Conservation (phyloP, 2,113 vertebrate species). For the Cyanoramphus novaezelandiae region DNA sequence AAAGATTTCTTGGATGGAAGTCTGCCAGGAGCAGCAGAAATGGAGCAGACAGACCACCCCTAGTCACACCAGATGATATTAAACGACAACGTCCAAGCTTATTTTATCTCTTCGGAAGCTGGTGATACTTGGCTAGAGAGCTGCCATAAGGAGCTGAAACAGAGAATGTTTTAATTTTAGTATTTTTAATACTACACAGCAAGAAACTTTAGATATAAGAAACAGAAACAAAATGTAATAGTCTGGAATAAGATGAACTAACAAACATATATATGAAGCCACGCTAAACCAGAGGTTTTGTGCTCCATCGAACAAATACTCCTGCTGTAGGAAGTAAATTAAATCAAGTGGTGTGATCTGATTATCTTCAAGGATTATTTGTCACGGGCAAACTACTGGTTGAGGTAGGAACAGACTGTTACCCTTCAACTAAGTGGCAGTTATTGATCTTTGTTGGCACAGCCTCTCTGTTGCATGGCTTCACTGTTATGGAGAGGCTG, state of each 20-base stretch:
- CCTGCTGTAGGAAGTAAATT: conserved; percentile 10
- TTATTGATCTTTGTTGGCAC: conserved; percentile 42
- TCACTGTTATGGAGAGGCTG: neutral
- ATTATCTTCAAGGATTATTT: conserved; percentile 52
- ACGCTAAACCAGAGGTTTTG: neutral
- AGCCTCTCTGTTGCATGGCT: neutral
- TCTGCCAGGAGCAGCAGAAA: neutral
- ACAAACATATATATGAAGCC: neutral
- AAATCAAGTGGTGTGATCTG: conserved; percentile 37
- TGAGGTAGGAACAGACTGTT: conserved; percentile 38
- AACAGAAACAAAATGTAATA: conserved; percentile 5
- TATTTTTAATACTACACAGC: neutral
- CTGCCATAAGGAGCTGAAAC: neutral
- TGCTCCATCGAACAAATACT: conserved; percentile 25
- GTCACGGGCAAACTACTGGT: conserved; percentile 35
- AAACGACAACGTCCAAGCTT: neutral
- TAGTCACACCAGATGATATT: neutral
- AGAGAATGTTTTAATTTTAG: neutral
- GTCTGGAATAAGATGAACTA: neutral
- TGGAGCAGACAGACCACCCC: neutral
- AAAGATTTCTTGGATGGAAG: neutral
- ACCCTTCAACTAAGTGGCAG: conserved; percentile 37
- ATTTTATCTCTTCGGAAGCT: neutral
- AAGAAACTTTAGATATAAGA: neutral
- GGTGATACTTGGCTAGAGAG: neutral